Evolutionary conservation across 2,797 vertebrate genomes (phyloP).

Genomic region (Sebastes diaconus): DNA sequence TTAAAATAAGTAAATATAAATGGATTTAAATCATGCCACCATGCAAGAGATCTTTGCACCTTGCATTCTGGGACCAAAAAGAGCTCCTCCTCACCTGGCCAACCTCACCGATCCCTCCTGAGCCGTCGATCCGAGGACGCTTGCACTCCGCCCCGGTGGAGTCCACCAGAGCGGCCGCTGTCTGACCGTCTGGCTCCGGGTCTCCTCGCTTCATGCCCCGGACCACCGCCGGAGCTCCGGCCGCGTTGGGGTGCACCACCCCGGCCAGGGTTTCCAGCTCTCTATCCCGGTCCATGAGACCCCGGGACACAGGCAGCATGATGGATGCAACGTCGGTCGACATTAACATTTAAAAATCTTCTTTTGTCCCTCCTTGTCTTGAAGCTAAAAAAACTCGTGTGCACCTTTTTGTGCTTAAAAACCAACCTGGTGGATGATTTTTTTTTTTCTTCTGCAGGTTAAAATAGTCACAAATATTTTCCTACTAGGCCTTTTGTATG

Average conservation of each 20-base stretch:
- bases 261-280: slow-evolving; percentile 83
- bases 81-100: slow-evolving; percentile 77
- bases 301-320: slow-evolving; percentile 87
- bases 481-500: slow-evolving; percentile 54
- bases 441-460: neutral
- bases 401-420: slow-evolving; percentile 40
- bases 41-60: no score
- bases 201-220: slow-evolving; percentile 86
- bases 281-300: slow-evolving; percentile 84
- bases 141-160: slow-evolving; percentile 84
- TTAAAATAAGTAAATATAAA: no score
- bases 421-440: slow-evolving; percentile 7
- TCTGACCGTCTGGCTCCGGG: slow-evolving; percentile 83
- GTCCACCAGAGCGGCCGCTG: slow-evolving; percentile 77
- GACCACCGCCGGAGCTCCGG: slow-evolving; percentile 70
- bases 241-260: slow-evolving; percentile 75
- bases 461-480: neutral
- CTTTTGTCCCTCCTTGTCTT: slow-evolving; percentile 25
- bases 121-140: slow-evolving; percentile 84
- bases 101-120: slow-evolving; percentile 77
- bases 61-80: no score
- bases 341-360: slow-evolving; percentile 85
- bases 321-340: slow-evolving; percentile 88
- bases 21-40: no score
- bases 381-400: slow-evolving; percentile 9